Conservation (phyloP, 2,113 vertebrate species). For the Alligator sinensis region DNA sequence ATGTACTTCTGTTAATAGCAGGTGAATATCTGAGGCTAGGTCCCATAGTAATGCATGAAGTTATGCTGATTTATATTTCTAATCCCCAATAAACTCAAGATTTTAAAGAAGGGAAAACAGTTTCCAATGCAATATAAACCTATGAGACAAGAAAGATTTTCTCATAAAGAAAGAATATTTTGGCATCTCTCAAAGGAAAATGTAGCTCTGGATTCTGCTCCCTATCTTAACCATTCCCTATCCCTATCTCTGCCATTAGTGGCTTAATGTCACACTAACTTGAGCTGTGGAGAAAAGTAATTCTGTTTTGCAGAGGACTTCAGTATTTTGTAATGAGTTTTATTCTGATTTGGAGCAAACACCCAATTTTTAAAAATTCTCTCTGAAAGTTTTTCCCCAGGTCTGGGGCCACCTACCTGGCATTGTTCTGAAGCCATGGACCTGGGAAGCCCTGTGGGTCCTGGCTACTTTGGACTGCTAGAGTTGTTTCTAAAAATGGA, state of each 20-base stretch:
- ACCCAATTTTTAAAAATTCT: not conserved
- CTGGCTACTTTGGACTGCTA: not conserved
- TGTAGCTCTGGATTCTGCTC: not conserved
- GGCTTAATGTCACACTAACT: not conserved
- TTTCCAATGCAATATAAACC: not conserved
- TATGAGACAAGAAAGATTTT: not conserved
- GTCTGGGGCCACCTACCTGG: not conserved
- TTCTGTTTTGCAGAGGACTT: not conserved
- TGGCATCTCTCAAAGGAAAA: not conserved
- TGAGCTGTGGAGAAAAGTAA: not conserved
- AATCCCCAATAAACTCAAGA: not conserved
- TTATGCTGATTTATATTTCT: not conserved
- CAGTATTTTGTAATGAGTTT: not conserved
- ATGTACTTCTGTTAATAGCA: not conserved
- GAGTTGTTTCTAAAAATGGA: not conserved
- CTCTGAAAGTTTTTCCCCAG: not conserved
- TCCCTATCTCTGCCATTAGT: not conserved
- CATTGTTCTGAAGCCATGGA: not conserved
- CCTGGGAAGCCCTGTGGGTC: not conserved
- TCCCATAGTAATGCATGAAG: not conserved
- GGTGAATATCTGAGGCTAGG: not conserved
- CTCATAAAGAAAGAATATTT: not conserved
- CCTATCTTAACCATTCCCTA: not conserved
- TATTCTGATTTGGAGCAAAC: not conserved
- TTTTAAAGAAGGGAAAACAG: not conserved